A percentile compares a stretch with the other conserved stretches of the same genome.
phyloP scores from a whole-genome alignment of 2,888 invertebrate species.

The Cyaniris semiargus region DNA sequence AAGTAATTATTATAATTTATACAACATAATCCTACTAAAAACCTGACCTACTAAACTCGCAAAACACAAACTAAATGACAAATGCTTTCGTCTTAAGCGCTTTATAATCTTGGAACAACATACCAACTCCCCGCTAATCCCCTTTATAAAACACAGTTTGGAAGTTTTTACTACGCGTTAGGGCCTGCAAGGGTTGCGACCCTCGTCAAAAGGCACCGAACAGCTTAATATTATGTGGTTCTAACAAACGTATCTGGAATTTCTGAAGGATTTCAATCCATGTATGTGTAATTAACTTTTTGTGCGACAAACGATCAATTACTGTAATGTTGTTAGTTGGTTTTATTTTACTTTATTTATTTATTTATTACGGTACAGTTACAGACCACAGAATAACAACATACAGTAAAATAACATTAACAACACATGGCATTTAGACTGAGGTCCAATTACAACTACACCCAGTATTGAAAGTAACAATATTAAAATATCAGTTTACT shows the following conservation, averaged over 20 bases:
- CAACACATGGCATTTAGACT: too few relatives aligned
- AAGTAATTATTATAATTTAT: neutral
- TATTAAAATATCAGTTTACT: too few relatives aligned
- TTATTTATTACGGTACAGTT: too few relatives aligned
- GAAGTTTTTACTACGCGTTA: conserved; percentile 34
- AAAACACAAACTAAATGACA: conserved; percentile 10
- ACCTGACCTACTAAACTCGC: neutral
- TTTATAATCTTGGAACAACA: conserved; percentile 38
- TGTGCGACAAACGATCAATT: neutral
- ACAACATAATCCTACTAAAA: neutral
- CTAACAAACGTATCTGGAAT: conserved; percentile 37
- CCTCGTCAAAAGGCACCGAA: conserved; percentile 40
- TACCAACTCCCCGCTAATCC: conserved; percentile 36
- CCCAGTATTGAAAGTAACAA: too few relatives aligned
- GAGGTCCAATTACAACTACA: too few relatives aligned
- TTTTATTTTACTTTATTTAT: too few relatives aligned
- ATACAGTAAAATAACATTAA: too few relatives aligned
- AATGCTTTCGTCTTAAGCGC: conserved; percentile 20
- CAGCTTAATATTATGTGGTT: conserved; percentile 37
- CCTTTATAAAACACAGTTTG: conserved; percentile 36
- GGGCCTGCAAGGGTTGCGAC: conserved; percentile 32
- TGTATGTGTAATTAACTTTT: conserved; percentile 1
- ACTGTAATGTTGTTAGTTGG: neutral
- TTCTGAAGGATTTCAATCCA: conserved; percentile 1
- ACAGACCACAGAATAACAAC: too few relatives aligned